Conservation (phyloP, 2,888 invertebrate species). For the Oeneis ivallda region DNA sequence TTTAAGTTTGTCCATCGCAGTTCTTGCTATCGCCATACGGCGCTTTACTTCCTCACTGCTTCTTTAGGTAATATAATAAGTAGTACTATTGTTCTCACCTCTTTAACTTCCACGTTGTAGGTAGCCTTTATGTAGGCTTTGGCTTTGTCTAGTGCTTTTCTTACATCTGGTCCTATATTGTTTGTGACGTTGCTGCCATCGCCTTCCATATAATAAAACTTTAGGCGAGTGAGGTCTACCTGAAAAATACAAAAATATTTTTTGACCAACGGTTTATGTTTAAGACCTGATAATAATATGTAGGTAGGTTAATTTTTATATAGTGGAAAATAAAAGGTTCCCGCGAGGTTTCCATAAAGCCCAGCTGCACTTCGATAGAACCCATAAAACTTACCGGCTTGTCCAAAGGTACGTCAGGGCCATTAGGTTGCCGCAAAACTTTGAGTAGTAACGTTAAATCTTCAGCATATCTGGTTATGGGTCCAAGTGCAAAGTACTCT, state of each 20-base stretch:
- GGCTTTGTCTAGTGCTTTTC: constrained; percentile 79
- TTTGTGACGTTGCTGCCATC: constrained; percentile 85
- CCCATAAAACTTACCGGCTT: constrained; percentile 56
- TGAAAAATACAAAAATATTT: constrained; percentile 46
- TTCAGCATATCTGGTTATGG: constrained; percentile 92
- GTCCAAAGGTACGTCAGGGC: constrained; percentile 69
- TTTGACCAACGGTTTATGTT: neutral
- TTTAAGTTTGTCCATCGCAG: too few species aligned
- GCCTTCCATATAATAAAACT: constrained; percentile 90
- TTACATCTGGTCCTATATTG: constrained; percentile 82
- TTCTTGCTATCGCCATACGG: too few species aligned
- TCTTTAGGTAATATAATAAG: too few species aligned
- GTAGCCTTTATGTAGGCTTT: constrained; percentile 77
- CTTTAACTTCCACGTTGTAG: constrained; percentile 79
- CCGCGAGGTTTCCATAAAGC: too few species aligned
- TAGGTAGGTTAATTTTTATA: too few species aligned
- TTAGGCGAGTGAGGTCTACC: constrained; percentile 84
- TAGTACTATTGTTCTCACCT: constrained; percentile 50
- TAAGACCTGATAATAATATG: too few species aligned
- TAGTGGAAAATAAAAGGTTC: too few species aligned
- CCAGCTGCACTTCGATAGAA: too few species aligned
- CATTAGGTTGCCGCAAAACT: constrained; percentile 81
- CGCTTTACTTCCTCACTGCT: too few species aligned
- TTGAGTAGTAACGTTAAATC: constrained; percentile 90
- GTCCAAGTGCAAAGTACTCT: constrained; percentile 90